Percentiles rank a stretch among this genome's conserved stretches.
Evolutionary conservation across 92 coral and sea anemone genomes (phyloP).

Genomic region (Palythoa grandis): DNA sequence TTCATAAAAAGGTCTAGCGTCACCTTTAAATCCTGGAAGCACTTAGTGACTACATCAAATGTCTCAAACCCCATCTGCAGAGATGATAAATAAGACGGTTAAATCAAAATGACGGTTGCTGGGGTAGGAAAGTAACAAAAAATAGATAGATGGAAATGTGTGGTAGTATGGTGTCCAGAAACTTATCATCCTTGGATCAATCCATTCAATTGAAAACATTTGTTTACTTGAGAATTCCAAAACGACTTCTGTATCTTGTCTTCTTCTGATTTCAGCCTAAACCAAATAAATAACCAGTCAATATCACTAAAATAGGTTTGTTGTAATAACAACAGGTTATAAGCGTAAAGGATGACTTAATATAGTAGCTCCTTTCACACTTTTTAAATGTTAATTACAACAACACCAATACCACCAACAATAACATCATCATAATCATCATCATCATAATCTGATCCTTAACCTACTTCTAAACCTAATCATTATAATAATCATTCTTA

Average conservation of each 20-base stretch:
- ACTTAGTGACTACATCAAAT: conserved; percentile 46
- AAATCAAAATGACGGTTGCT: not conserved
- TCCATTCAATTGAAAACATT: no score
- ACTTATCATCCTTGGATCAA: no score
- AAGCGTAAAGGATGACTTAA: no score
- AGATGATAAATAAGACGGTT: not conserved
- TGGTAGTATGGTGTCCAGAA: no score
- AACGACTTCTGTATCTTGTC: conserved; percentile 5
- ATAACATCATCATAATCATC: no score
- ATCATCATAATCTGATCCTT: no score
- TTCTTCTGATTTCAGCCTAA: conserved; percentile 26
- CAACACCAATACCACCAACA: no score
- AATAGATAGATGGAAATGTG: not conserved
- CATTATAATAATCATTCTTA: no score
- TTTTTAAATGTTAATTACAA: no score
- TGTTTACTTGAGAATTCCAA: no score
- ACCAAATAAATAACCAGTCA: not conserved
- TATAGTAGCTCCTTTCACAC: no score
- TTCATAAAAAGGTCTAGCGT: not conserved
- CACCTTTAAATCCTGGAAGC: conserved; percentile 37
- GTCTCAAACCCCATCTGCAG: conserved; percentile 68
- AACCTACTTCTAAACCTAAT: no score
- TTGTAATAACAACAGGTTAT: not conserved
- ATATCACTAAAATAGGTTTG: not conserved
- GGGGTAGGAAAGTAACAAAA: not conserved